Conservation (phyloP, 2,113 vertebrate genomes). For the Atractosteus spatula region DNA sequence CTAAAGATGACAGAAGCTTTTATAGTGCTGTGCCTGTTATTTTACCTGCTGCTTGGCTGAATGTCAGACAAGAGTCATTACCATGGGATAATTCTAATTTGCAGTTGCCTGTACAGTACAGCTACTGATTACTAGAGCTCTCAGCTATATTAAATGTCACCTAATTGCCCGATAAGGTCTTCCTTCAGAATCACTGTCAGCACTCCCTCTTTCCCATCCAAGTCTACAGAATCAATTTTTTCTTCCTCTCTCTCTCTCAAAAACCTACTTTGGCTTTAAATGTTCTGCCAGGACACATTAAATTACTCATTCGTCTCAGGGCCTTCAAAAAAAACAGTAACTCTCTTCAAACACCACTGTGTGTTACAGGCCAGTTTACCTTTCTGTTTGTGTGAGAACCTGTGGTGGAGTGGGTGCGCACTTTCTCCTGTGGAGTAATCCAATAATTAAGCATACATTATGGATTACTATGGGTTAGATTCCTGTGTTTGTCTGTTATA, state of each 20-base stretch:
- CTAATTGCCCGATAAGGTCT: constrained; percentile 19
- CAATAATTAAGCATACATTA: too few relatives aligned
- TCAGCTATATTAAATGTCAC: constrained; percentile 31
- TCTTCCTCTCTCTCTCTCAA: constrained; percentile 1
- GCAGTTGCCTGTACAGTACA: not conserved
- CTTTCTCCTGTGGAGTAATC: too few relatives aligned
- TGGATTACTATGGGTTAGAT: too few relatives aligned
- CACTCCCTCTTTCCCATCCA: constrained; percentile 14
- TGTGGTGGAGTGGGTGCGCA: too few relatives aligned
- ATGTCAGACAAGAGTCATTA: constrained; percentile 1
- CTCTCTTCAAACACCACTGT: not conserved
- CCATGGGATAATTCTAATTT: constrained; percentile 4
- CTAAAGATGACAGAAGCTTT: too few relatives aligned
- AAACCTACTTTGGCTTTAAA: not conserved
- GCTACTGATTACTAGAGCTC: constrained; percentile 16
- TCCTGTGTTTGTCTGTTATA: too few relatives aligned
- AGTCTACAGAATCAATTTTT: constrained; percentile 29
- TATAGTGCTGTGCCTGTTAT: not conserved
- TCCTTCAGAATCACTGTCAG: constrained; percentile 20
- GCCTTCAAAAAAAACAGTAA: not conserved
- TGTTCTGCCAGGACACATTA: constrained; percentile 18
- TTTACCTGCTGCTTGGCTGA: constrained; percentile 12
- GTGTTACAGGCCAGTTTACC: not conserved
- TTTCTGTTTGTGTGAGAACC: too few relatives aligned
- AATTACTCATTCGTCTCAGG: constrained; percentile 12